Conservation (phyloP, 2,888 invertebrate genomes). For the Drosophila antonietae region DNA sequence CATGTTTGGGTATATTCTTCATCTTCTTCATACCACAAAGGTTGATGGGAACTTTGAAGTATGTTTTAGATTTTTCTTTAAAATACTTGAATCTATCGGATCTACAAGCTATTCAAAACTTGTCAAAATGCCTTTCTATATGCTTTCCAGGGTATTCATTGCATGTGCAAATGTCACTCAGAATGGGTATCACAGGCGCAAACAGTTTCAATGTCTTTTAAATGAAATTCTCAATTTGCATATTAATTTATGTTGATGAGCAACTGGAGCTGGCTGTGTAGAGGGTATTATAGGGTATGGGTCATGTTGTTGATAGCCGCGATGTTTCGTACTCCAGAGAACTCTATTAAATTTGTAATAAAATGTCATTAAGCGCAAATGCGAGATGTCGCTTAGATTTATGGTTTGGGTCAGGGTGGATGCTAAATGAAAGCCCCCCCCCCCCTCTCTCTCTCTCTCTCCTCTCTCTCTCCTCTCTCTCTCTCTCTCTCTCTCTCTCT, state of each 20-base stretch:
- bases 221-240: conserved; percentile 63
- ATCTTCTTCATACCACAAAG: not conserved
- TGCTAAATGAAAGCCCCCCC: conserved; percentile 16
- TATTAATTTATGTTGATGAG: conserved; percentile 53
- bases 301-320: conserved; percentile 14
- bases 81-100: not conserved
- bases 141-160: not conserved
- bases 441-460: too few relatives aligned
- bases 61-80: not conserved
- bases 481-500: too few relatives aligned
- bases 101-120: not conserved
- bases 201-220: conserved; percentile 40
- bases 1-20: not conserved
- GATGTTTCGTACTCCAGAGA: conserved; percentile 18
- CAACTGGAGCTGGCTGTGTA: not conserved
- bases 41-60: not conserved
- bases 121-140: not conserved
- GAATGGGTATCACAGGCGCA: not conserved
- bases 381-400: conserved; percentile 59
- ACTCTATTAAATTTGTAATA: conserved; percentile 61
- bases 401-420: conserved; percentile 23
- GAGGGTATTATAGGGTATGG: not conserved
- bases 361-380: conserved; percentile 65
- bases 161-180: not conserved
- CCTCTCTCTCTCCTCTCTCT: too few relatives aligned